These are phyloP conservation scores for Drosophila yakuba DNA, from an alignment of 1,140 invertebrate species.

Conservation along the genomic window DNA sequence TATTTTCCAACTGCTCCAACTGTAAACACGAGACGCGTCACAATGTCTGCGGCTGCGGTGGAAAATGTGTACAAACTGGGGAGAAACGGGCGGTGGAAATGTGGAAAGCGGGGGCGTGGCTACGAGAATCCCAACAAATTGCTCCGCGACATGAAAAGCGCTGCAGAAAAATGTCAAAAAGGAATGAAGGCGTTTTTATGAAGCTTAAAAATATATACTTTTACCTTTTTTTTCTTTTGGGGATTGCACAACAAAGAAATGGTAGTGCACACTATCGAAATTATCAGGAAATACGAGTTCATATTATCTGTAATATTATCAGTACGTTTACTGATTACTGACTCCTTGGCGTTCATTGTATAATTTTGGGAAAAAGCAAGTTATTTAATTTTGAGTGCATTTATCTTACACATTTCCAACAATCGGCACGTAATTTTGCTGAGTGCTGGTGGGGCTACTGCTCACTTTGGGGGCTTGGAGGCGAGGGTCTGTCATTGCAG, in stretches of 20 bases:
- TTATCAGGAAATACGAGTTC: background rate
- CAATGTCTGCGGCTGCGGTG: constrained; percentile 62
- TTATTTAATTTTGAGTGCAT: background rate
- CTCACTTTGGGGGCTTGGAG: constrained; percentile 3
- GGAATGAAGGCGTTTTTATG: constrained; percentile 3
- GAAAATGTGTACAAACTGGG: constrained; percentile 6
- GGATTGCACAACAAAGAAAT: background rate
- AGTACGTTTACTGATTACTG: background rate
- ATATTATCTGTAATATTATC: background rate
- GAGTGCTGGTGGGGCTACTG: background rate
- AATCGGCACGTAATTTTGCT: background rate
- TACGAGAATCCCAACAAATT: constrained; percentile 51
- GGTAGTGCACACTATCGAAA: too few species aligned
- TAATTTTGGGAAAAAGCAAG: background rate
- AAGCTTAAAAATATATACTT: background rate
- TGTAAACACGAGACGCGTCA: constrained; percentile 75
- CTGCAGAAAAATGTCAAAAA: constrained; percentile 33
- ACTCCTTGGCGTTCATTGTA: too few species aligned
- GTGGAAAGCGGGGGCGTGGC: constrained; percentile 47
- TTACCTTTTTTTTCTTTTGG: too few species aligned
- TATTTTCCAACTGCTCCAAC: constrained; percentile 60
- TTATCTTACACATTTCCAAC: background rate
- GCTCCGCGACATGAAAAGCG: constrained; percentile 68
- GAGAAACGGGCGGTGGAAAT: background rate
- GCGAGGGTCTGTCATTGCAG: constrained; percentile 42